Conservation (phyloP, 2,797 vertebrate genomes). For the Pelodytes ibericus region DNA sequence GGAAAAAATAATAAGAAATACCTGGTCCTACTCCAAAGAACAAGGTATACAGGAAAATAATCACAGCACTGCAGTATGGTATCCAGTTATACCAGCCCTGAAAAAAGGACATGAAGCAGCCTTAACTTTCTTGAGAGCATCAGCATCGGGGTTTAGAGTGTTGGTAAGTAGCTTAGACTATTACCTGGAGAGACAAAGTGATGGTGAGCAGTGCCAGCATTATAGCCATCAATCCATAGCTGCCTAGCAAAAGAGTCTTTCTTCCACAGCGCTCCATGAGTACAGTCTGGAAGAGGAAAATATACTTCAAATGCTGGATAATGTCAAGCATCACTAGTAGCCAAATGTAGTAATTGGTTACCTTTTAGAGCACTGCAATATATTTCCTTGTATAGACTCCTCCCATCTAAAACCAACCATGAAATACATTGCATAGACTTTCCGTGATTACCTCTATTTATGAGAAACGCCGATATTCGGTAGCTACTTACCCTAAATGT, state of each 20-base stretch:
- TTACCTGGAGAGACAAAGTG: constrained; percentile 76
- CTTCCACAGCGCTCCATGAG: constrained; percentile 76
- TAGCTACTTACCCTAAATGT: too few relatives aligned
- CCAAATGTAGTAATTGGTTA: too few relatives aligned
- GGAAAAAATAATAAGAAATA: constrained; percentile 61
- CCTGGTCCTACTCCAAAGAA: constrained; percentile 78
- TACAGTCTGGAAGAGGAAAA: constrained; percentile 68
- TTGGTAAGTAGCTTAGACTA: background rate
- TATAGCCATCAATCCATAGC: constrained; percentile 71
- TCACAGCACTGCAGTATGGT: constrained; percentile 70
- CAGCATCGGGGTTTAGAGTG: background rate
- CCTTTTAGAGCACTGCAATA: too few relatives aligned
- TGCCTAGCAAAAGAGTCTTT: constrained; percentile 73
- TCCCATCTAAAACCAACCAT: too few relatives aligned
- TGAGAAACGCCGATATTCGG: too few relatives aligned
- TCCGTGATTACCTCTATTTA: too few relatives aligned
- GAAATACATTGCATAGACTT: too few relatives aligned
- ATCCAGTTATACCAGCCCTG: constrained; percentile 74
- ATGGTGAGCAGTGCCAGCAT: constrained; percentile 72
- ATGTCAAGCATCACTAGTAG: too few relatives aligned
- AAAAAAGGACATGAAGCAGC: constrained; percentile 8
- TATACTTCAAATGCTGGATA: too few relatives aligned
- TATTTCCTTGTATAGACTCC: too few relatives aligned
- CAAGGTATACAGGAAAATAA: constrained; percentile 77
- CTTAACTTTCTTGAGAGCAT: background rate